phyloP scores from a whole-genome alignment of 2,113 vertebrate genomes.

The Orthonyx spaldingii region DNA sequence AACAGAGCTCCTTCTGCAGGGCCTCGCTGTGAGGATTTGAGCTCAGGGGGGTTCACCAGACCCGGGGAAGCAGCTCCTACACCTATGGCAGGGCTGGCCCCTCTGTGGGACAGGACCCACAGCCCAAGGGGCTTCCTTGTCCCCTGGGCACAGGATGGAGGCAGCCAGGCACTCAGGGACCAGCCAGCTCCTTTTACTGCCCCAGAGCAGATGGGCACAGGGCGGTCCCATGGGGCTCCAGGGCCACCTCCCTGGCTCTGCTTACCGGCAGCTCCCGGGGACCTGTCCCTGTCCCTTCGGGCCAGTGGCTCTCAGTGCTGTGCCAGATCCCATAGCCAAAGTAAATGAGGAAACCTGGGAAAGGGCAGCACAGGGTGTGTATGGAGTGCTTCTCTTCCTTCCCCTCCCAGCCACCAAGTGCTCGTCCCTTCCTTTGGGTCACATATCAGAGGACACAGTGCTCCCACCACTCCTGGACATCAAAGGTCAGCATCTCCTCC shows the following conservation, averaged over 20 bases:
- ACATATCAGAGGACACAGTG: accelerated
- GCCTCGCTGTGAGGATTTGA: constrained; percentile 31
- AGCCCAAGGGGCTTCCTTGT: background rate
- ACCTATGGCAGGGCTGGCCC: background rate
- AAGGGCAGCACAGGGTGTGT: background rate
- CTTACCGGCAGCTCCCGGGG: accelerated
- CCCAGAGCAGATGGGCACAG: background rate
- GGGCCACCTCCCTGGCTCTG: background rate
- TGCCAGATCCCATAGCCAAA: constrained; percentile 78
- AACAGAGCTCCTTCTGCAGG: constrained; percentile 65
- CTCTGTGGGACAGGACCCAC: accelerated
- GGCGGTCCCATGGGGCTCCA: accelerated
- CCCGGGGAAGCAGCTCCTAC: background rate
- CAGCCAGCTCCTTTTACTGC: background rate
- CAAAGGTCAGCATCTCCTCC: background rate
- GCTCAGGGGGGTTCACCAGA: constrained; percentile 56
- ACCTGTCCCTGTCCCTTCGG: background rate
- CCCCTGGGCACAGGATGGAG: no score
- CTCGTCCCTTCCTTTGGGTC: background rate
- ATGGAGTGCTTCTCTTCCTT: background rate
- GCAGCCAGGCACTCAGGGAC: background rate
- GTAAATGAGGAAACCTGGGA: constrained; percentile 80
- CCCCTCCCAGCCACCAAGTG: background rate
- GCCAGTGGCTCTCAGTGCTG: constrained; percentile 68
- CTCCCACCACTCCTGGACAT: background rate